Evolutionary conservation across 2,113 vertebrate genomes (phyloP).

Genomic region (Setophaga coronata): DNA sequence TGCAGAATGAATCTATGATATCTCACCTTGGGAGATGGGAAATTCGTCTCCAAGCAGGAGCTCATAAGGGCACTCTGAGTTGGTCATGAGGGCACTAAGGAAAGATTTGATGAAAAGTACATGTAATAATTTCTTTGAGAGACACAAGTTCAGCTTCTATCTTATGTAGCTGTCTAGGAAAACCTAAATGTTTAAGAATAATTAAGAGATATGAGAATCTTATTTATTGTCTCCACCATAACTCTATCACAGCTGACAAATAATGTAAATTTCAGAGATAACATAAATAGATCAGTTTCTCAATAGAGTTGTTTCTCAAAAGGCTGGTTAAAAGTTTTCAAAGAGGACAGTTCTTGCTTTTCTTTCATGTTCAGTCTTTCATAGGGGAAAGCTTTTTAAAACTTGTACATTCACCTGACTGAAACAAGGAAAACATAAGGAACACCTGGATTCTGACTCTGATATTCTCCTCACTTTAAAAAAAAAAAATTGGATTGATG

Average conservation of each 20-base stretch:
- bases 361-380: neutral
- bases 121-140: neutral
- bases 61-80: neutral
- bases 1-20: neutral
- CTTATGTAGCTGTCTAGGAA: neutral
- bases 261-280: neutral
- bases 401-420: neutral
- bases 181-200: neutral
- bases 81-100: neutral
- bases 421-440: neutral
- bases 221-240: neutral
- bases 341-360: neutral
- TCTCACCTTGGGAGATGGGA: neutral
- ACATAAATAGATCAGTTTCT: neutral
- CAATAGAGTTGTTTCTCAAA: neutral
- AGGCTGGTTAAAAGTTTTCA: neutral
- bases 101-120: neutral
- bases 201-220: neutral
- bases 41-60: neutral
- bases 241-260: neutral
- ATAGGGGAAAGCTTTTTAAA: neutral
- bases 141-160: neutral
- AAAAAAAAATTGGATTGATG: neutral
- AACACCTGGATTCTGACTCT: neutral
- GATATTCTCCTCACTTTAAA: neutral